Evolutionary conservation across 1,140 invertebrate species (phyloP), one percentile per base, ranked within the genome.

Genomic region (Varroa destructor): DNA sequence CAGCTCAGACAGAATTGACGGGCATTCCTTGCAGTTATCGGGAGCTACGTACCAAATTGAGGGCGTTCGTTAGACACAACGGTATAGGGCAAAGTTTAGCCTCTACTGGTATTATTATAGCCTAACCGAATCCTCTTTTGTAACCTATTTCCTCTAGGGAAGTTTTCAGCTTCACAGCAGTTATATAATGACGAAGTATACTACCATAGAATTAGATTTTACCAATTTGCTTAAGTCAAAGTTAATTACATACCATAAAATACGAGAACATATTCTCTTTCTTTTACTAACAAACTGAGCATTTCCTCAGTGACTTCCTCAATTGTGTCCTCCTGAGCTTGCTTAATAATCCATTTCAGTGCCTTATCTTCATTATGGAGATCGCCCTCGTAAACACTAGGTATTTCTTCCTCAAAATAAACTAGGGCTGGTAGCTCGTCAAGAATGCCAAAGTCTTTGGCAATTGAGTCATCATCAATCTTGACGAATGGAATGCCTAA

Each of bases 361-460:
- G 61, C 61, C 61, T 67, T 67, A 12, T 67, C 61, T 36, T 67
- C 61, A 36, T 67, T 67, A 37, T 67, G 61, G 37, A 67, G 61
- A 8, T 56, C 42, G 1, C 91, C 91, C 79, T 92, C 90, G 79
- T 92, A 95, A 76, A 93, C 83, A 81, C 90, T 92, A 72, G 91
- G 91, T 79, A 93, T 88, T 79, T 90, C 86, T 78, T 91, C 91
- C 80, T 94, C 90, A 80, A 93, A 95, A 80, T 93, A 94, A 71
- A 95, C 89, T 72, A 95, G 87, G 61, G 88, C 84, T 56, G 91
- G 91, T 46, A 90, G 79, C 72, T 86, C 83, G 77, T 93, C 89
- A 6, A 42, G 74, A 75, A 93, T 89, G 75, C 91, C 91, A 79
- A 89, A 93, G 75, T 90, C 88, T 75, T 84, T 84, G 58, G 89